Base-by-base conservation (phyloP, 2,113 vertebrate genomes). In the Elanoides forficatus region DNA sequence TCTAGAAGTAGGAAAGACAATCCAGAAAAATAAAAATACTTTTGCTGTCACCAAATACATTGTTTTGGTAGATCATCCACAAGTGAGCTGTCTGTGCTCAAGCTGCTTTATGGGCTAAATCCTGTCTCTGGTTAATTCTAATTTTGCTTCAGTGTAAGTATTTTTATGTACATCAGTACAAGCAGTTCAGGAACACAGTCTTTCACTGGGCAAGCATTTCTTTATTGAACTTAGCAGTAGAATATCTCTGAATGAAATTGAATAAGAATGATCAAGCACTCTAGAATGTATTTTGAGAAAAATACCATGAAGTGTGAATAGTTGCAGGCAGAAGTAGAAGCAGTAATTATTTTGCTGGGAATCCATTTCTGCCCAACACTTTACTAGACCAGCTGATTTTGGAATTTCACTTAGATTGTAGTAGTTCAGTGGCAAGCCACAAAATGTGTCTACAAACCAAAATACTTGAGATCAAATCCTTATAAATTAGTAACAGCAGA, bases 401-500 rank as follows among this genome's bases (percentile, higher is more conserved):
- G 10, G 36, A 92, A 66, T 78, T 81, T 40, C n/a, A n/a, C 42
- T 85, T 45, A 55, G 26, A 45, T 47, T 81, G 43, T 53, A 91
- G 74, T 34, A 60, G 14, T 92, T 86, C 67, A 58, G 43, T 90
- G 53, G 66, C 58, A 43, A 86, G 68, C 68, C 78, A 88, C 34
- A 71, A 94, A 95, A 81, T 65, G 7, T 38, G 86, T 47, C 74
- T 95, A 66, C 27, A 78, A 62, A 87, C 81, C n/a, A 86, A 94
- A 93, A 82, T 85, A 62, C 42, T 88, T 94, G 36, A 55, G 30
- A 86, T 76, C 27, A 94, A 94, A 48, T 91, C 85, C 27, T 73
- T 52, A 81, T 65, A 81, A 91, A 93, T 96, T 91, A 97, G 56
- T 95, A 96, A 78, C 38, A 85, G 79, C 52, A 93, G 86, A 96